Evolutionary conservation across 1,140 invertebrate species (phyloP), one percentile per base, ranked within the genome.

Genomic region (Ylistrum balloti): DNA sequence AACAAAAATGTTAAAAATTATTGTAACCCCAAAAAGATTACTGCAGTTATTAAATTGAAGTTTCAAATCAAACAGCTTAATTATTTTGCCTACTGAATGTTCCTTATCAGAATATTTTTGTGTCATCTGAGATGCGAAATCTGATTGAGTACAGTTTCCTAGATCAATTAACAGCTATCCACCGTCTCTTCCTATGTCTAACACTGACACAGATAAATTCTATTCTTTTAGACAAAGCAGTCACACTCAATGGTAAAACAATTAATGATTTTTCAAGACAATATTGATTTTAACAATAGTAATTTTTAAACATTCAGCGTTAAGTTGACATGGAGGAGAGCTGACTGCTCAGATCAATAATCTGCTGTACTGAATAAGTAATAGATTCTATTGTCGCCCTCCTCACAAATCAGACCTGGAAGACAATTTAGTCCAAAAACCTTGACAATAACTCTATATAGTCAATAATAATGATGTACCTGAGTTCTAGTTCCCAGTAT

Each of bases 251-350:
- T 74, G 56, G 56, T 74, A 74, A 28, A 74, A 5, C 56, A 28
- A 11, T 74, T 74, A 74, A 74, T 74, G 56, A 74, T 74, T 74
- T 74, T 28, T 28, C 56, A 74, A 28, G 22, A 28, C 22, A 7
- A 48, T 48, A 74, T 74, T 74, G 56, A n/a, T 74, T 74, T 74
- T n/a, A 74, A 74, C 56, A 74, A 28, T 28, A 74, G 56, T 74
- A 74, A 56, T 56, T 56, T 56, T 56, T 56, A 74, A 74, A 74
- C 56, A 11, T 17, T 45, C 41, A 45, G 22, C 28, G 22, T 74
- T n/a, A 74, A 74, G 56, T 74, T 74, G 56, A 74, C 56, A 74
- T 9, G 20, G 56, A 74, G 17, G 5, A 38, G 5, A 13, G 35
- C 35, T 13, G 56, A 74, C 17, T 74, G 56, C 28, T n/a, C 22